phyloP scores from a whole-genome alignment of 2,113 vertebrate genomes.

The Gopherus evgoodei region DNA sequence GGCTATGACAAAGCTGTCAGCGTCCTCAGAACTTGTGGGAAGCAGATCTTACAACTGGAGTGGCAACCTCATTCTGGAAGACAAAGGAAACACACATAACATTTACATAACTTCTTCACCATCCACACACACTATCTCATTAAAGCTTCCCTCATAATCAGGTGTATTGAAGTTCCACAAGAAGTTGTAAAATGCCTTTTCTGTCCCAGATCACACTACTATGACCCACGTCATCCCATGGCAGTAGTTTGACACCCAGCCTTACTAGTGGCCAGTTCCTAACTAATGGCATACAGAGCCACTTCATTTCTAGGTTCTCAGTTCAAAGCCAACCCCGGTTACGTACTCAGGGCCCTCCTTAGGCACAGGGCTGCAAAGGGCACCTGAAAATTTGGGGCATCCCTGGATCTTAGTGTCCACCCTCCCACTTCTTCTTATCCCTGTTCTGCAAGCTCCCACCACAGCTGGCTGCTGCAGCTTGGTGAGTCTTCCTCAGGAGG shows the following conservation, averaged over 20 bases:
- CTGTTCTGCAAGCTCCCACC: no score
- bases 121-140: fast-evolving
- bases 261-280: neutral
- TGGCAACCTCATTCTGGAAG: neutral
- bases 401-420: no score
- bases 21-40: neutral
- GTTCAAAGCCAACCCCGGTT: neutral
- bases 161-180: neutral
- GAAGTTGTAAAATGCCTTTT: neutral
- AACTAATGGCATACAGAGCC: no score
- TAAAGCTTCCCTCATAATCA: neutral
- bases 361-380: no score
- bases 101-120: neutral
- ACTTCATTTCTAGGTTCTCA: neutral
- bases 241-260: neutral
- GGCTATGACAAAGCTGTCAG: neutral
- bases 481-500: no score
- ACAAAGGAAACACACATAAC: neutral
- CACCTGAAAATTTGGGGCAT: no score
- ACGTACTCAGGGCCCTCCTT: no score
- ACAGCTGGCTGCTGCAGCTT: no score
- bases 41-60: fast-evolving
- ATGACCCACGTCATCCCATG: neutral
- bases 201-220: neutral
- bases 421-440: no score